Conservation (phyloP, 2,888 invertebrate species). For the Aleiodes leptofemur region DNA sequence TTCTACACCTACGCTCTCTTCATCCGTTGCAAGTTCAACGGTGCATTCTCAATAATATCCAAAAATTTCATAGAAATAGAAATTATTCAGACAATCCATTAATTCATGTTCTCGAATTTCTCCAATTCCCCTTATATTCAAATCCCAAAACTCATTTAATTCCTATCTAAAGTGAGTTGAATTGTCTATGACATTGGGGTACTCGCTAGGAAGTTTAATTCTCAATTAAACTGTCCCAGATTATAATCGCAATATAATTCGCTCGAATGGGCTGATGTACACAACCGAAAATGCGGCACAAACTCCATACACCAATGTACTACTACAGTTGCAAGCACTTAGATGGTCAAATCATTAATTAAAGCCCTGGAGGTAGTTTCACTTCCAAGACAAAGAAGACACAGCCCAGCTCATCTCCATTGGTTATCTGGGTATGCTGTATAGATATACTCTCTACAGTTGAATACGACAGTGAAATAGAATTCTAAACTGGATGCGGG, state of each 20-base stretch:
- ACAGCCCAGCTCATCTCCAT: not conserved
- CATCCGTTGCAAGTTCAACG: too few relatives aligned
- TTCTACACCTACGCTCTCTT: conserved; percentile 14
- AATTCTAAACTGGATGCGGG: conserved; percentile 41
- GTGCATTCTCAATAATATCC: too few relatives aligned
- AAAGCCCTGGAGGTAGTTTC: conserved; percentile 13
- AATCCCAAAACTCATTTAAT: not conserved
- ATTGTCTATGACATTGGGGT: not conserved
- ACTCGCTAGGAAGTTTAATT: not conserved
- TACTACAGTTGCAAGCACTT: conserved; percentile 3
- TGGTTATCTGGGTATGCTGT: conserved; percentile 9
- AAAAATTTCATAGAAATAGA: too few relatives aligned
- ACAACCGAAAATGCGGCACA: not conserved
- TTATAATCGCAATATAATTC: conserved; percentile 13
- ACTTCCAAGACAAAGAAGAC: conserved; percentile 18
- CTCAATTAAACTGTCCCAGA: conserved; percentile 9
- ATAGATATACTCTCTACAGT: conserved; percentile 7
- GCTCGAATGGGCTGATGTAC: not conserved
- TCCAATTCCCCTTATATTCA: not conserved
- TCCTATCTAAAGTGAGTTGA: not conserved
- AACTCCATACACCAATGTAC: not conserved
- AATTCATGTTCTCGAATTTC: too few relatives aligned
- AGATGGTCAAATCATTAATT: conserved; percentile 20
- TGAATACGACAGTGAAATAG: conserved; percentile 21
- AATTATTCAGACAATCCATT: too few relatives aligned